These are phyloP conservation scores for Druceiella hillmani DNA, from an alignment of 2,888 invertebrate species.

Conservation along the genomic window DNA sequence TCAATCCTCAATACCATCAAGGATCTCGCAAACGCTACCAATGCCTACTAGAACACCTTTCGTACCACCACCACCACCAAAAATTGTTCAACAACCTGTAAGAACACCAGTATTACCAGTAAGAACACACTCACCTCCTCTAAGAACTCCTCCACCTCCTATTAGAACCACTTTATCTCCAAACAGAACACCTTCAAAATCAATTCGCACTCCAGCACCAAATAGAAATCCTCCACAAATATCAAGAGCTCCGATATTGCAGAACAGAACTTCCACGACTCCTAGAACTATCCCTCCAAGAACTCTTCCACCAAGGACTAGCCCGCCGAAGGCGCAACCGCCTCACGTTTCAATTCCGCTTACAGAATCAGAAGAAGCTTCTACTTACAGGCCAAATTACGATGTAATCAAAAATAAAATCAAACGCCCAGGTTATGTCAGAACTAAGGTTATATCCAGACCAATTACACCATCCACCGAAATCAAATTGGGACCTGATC, in stretches of 20 bases:
- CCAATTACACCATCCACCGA: slow-evolving; percentile 40
- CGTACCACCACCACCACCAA: slow-evolving; percentile 27
- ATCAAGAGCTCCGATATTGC: no score
- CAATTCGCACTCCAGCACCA: no score
- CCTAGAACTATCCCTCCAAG: no score
- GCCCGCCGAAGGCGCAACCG: slow-evolving; percentile 28
- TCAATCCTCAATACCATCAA: slow-evolving; percentile 30
- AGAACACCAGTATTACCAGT: slow-evolving; percentile 34
- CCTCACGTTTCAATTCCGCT: no score
- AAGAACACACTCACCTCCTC: slow-evolving; percentile 35
- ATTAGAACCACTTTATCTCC: no score
- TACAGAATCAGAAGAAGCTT: slow-evolving; percentile 31
- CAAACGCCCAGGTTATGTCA: slow-evolving; percentile 35
- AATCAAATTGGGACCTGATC: slow-evolving; percentile 29
- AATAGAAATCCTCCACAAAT: no score
- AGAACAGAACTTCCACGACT: no score
- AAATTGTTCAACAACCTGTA: no score
- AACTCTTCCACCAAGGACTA: slow-evolving; percentile 30
- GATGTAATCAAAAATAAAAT: slow-evolving; percentile 35
- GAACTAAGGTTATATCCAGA: slow-evolving; percentile 40
- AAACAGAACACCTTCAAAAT: no score
- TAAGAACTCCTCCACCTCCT: slow-evolving; percentile 34
- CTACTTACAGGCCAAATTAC: slow-evolving; percentile 42
- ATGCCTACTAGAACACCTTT: no score
- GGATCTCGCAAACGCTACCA: not conserved